Evolutionary conservation across 37 sponge, comb jelly and placozoan genomes (phyloP).

Genomic region (Hexactinellida sp.): DNA sequence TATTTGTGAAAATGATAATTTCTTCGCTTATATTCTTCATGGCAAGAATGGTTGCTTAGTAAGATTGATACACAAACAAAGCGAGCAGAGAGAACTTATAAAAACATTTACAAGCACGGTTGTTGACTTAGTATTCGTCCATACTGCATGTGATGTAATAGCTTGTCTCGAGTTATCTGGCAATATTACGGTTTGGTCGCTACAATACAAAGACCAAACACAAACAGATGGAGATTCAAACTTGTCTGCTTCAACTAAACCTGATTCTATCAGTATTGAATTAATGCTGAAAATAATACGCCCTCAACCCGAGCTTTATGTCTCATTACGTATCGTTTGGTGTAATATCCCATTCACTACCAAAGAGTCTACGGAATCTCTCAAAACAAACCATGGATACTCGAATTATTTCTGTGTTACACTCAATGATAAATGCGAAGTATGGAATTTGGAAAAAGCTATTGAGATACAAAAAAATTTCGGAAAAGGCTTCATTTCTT

Average conservation of each 20-base stretch:
- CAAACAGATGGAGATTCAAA: background rate
- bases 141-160: conserved; percentile 35
- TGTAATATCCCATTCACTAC: background rate
- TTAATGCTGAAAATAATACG: background rate
- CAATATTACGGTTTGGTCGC: conserved; percentile 49
- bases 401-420: background rate
- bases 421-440: background rate
- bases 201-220: conserved; percentile 26
- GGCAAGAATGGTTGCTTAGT: conserved; percentile 48
- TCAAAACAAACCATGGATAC: background rate
- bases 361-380: background rate
- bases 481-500: background rate
- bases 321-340: background rate
- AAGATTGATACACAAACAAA: conserved; percentile 47
- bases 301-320: background rate
- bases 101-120: conserved; percentile 55
- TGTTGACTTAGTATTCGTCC: conserved; percentile 59
- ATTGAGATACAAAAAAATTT: background rate
- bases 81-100: conserved; percentile 42
- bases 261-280: background rate
- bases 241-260: background rate
- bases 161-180: conserved; percentile 72
- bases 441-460: background rate
- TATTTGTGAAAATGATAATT: background rate
- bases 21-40: background rate